phyloP scores from a whole-genome alignment of 2,888 invertebrate species.

The Drosophila siamana region DNA sequence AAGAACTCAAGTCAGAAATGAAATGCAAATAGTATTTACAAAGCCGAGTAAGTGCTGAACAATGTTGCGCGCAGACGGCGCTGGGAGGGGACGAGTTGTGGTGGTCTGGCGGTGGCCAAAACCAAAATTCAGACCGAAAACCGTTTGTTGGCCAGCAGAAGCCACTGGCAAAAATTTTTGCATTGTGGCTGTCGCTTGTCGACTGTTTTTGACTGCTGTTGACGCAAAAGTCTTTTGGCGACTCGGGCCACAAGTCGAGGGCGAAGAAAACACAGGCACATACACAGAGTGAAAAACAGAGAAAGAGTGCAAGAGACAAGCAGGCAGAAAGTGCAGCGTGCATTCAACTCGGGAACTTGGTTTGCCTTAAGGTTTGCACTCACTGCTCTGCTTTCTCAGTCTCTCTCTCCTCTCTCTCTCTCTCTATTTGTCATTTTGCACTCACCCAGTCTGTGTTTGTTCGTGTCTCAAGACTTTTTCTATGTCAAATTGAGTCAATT shows the following conservation, averaged over 20 bases:
- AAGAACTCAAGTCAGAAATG: slow-evolving; percentile 53
- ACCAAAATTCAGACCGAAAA: background rate
- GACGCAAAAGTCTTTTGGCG: slow-evolving; percentile 65
- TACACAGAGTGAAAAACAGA: slow-evolving; percentile 18
- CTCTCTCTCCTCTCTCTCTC: no score
- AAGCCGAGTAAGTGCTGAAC: slow-evolving; percentile 60
- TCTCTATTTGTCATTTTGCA: no score
- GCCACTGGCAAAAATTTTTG: slow-evolving; percentile 63
- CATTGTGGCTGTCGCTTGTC: slow-evolving; percentile 57
- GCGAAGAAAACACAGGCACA: slow-evolving; percentile 18
- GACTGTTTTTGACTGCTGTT: slow-evolving; percentile 68
- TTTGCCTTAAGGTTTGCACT: slow-evolving; percentile 24
- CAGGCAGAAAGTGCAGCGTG: slow-evolving; percentile 65
- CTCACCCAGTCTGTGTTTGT: background rate
- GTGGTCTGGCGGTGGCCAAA: background rate
- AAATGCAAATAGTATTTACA: slow-evolving; percentile 75
- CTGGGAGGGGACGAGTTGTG: no score
- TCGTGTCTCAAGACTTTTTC: slow-evolving; percentile 30
- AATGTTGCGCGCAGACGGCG: slow-evolving; percentile 53
- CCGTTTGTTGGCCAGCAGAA: slow-evolving; percentile 47
- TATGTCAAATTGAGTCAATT: slow-evolving; percentile 71
- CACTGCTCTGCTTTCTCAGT: no score
- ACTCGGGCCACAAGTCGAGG: background rate
- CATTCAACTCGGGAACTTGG: slow-evolving; percentile 64
- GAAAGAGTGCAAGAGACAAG: no score